Percentiles rank a stretch among this genome's conserved stretches.
phyloP scores from a whole-genome alignment of 2,797 vertebrate genomes.

The Ambastaia sidthimunki region DNA sequence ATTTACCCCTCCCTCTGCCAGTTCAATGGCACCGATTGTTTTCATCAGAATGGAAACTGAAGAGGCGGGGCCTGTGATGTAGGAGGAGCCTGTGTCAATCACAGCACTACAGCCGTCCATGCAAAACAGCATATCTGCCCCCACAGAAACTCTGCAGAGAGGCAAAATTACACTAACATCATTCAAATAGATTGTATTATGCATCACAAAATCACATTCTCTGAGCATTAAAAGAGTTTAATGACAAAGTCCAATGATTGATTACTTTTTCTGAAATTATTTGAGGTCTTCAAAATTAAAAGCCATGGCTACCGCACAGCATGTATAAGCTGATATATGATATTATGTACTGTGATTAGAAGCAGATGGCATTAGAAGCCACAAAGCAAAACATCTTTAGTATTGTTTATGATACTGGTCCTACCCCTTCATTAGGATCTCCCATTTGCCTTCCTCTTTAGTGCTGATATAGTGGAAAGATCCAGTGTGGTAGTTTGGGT shows the following conservation, averaged over 20 bases:
- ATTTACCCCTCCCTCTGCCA: slow-evolving; percentile 82
- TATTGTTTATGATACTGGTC: slow-evolving; percentile 44
- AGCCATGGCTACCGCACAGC: slow-evolving; percentile 12
- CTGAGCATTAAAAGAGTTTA: background rate
- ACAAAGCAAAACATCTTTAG: background rate
- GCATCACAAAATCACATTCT: background rate
- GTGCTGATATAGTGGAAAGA: slow-evolving; percentile 88
- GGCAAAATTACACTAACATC: background rate
- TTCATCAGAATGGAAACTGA: slow-evolving; percentile 85
- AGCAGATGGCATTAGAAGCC: slow-evolving; percentile 5
- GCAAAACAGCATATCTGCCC: slow-evolving; percentile 83
- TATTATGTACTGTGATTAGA: slow-evolving; percentile 20
- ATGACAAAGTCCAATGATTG: background rate
- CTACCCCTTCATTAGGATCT: slow-evolving; percentile 92
- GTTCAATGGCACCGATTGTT: slow-evolving; percentile 84
- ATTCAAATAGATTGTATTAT: background rate
- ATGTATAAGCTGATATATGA: slow-evolving; percentile 4
- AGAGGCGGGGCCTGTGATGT: slow-evolving; percentile 90
- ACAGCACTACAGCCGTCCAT: slow-evolving; percentile 86
- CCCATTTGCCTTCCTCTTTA: slow-evolving; percentile 87
- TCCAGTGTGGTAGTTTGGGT: slow-evolving; percentile 90
- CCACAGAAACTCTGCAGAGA: slow-evolving; percentile 85
- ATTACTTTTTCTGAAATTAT: background rate
- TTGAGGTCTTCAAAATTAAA: slow-evolving; percentile 14
- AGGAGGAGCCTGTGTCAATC: slow-evolving; percentile 93